Evolutionary conservation across 2,113 vertebrate genomes (phyloP), one percentile per base, ranked within the genome.

Genomic region (Triplophysa siluroides): DNA sequence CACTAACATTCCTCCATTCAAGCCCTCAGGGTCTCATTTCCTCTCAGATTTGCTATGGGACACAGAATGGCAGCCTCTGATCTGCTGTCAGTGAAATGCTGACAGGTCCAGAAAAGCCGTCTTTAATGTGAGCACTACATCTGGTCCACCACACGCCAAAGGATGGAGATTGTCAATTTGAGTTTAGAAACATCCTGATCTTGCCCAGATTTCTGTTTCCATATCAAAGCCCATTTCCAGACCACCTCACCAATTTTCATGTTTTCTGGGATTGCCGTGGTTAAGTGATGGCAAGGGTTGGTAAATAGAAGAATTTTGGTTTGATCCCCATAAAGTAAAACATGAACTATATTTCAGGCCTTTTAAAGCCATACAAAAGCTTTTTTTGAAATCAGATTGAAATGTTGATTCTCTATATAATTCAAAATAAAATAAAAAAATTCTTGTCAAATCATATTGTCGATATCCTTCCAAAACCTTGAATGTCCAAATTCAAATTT

Each of bases 1-100:
- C 62, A 77, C 61, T 64, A 19, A 8, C 24, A 77, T 77, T 77
- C 75, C 26, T 76, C 18, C 18, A 29, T 64, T 76, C 41, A 76
- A 52, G 2, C 23, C 74, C 61, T 76, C 60, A 29, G 61, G 50
- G 41, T 65, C 26, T 65, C 43, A 77, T 77, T 76, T 64, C 61
- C 50, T 54, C 3, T 21, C 23, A 77, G 61, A 64, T 77, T 77
- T 77, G 75, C 61, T 38, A 65, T 65, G 61, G 33, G 47, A 38
- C 41, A 52, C 11, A 77, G 45, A 77, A 52, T 54, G 45, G 61
- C 62, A 54, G 47, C 19, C 1, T 23, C 45, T 38, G 75, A 77
- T 64, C 45, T 33, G 74, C 61, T 45, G 74, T 52, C 74, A 38
- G 43, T 76, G 71, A 43, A 45, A 13, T 63, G 9, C 41, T 75